Percentiles rank a stretch among this genome's conserved stretches.
phyloP scores from a whole-genome alignment of 2,113 vertebrate genomes.

The Macrotus californicus region DNA sequence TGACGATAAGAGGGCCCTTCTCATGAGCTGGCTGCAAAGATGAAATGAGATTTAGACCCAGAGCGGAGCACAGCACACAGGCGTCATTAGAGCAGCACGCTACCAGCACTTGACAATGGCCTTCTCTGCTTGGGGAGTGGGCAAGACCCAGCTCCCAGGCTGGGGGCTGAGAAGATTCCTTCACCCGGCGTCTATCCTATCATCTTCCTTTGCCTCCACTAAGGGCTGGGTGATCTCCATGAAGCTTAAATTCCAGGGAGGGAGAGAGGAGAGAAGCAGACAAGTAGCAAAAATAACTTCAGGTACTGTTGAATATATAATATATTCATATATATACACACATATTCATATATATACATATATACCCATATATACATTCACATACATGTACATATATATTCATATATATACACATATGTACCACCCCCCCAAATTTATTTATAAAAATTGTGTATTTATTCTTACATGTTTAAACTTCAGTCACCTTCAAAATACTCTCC shows the following conservation, averaged over 20 bases:
- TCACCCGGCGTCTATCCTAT: no score
- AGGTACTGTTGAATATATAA: no score
- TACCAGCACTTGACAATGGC: background rate
- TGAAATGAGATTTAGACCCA: background rate
- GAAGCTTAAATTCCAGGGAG: background rate
- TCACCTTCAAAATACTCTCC: no score
- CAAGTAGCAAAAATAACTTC: background rate
- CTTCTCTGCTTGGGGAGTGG: background rate
- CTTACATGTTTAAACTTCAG: no score
- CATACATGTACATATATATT: no score
- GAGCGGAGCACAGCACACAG: background rate
- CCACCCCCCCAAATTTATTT: no score
- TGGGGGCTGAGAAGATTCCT: background rate
- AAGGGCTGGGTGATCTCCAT: background rate
- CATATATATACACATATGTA: no score
- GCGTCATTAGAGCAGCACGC: no score
- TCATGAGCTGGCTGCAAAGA: background rate
- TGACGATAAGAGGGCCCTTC: background rate
- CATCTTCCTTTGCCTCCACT: background rate
- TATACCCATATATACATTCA: no score
- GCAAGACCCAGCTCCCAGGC: rapidly evolving
- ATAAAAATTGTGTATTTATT: no score
- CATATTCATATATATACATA: no score
- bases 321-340: no score
- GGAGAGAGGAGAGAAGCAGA: background rate